Conservation (phyloP, 2,888 invertebrate genomes). For the Dioctria rufipes region DNA sequence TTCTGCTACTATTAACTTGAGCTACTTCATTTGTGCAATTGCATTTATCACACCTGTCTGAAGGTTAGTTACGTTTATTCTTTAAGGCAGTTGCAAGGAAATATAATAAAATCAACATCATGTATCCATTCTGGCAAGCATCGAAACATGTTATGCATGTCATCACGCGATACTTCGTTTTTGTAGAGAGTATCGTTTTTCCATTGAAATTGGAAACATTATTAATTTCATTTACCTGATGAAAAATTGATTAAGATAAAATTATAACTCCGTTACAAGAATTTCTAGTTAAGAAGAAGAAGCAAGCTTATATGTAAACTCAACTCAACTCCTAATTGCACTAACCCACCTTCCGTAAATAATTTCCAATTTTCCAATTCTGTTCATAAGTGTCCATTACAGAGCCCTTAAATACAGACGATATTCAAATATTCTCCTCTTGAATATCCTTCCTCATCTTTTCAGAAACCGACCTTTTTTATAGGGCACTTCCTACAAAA, state of each 20-base stretch:
- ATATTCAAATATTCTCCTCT: no score
- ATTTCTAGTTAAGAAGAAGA: no score
- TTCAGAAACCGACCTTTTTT: no score
- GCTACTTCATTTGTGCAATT: slow-evolving; percentile 34
- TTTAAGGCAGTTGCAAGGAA: slow-evolving; percentile 12
- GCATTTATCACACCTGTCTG: slow-evolving; percentile 37
- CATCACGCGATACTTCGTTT: slow-evolving; percentile 7
- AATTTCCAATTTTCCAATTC: no score
- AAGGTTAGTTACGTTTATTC: slow-evolving; percentile 11
- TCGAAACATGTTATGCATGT: slow-evolving; percentile 28
- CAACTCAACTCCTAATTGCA: no score
- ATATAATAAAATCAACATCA: neutral
- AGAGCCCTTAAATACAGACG: no score
- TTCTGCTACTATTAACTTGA: neutral
- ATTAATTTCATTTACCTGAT: slow-evolving; percentile 5
- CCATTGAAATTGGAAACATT: slow-evolving; percentile 12
- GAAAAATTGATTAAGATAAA: neutral
- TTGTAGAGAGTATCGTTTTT: no score
- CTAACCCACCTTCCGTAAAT: no score
- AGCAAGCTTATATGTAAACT: neutral
- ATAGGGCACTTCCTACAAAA: no score
- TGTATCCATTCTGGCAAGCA: slow-evolving; percentile 3
- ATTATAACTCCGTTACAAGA: no score
- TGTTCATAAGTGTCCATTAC: no score
- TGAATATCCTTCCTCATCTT: no score